Evolutionary conservation across 1,140 invertebrate genomes (phyloP).

Genomic region (Arion vulgaris): DNA sequence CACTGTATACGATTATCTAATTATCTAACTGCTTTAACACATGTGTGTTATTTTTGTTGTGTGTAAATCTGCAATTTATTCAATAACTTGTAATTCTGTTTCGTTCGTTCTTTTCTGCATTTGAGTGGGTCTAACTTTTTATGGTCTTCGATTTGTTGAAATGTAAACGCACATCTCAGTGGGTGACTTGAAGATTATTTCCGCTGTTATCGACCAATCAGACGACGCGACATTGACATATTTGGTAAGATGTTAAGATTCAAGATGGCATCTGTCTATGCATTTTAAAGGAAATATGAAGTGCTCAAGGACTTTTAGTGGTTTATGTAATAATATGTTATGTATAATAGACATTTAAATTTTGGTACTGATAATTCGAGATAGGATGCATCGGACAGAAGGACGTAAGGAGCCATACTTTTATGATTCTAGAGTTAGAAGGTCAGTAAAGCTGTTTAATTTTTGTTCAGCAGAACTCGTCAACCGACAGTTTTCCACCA

Average conservation of each 20-base stretch:
- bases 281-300: not conserved
- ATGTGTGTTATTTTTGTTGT: too few species aligned
- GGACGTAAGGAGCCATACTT: slow-evolving; percentile 38
- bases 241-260: slow-evolving; percentile 21
- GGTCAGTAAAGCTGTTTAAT: too few species aligned
- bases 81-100: too few species aligned
- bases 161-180: not conserved
- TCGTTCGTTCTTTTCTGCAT: not conserved
- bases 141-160: not conserved
- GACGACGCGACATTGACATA: not conserved
- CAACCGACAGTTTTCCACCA: too few species aligned
- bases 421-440: slow-evolving; percentile 37
- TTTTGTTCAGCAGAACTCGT: too few species aligned
- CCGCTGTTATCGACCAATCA: slow-evolving; percentile 30
- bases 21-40: too few species aligned
- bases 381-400: slow-evolving; percentile 31
- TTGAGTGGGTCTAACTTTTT: not conserved
- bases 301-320: not conserved
- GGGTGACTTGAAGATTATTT: not conserved
- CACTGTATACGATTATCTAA: too few species aligned
- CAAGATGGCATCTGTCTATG: slow-evolving; percentile 33
- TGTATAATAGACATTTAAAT: slow-evolving; percentile 4
- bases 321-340: not conserved
- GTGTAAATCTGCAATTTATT: too few species aligned
- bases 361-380: not conserved